A percentile compares a stretch with the other conserved stretches of the same genome.
These are phyloP conservation scores for Coptodon bakossiorum DNA, from an alignment of 2,113 vertebrate genomes.

Conservation along the genomic window DNA sequence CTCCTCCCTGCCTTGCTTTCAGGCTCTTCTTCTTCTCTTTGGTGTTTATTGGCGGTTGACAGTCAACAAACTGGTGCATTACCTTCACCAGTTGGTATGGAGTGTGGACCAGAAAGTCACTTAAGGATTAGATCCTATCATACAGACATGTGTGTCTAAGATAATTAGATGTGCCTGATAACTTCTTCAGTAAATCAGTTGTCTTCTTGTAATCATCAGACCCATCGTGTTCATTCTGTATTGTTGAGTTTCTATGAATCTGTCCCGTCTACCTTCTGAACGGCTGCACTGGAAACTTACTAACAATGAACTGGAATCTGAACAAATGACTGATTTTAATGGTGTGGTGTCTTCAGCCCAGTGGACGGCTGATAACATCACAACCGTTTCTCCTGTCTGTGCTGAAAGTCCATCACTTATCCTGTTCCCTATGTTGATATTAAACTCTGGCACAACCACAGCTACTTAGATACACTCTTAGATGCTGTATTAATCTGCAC, in stretches of 20 bases:
- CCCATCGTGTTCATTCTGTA: background rate
- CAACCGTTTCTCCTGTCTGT: background rate
- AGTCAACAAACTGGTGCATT: background rate
- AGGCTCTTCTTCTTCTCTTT: background rate
- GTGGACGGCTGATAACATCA: background rate
- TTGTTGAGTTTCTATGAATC: background rate
- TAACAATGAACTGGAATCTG: background rate
- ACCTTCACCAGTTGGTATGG: background rate
- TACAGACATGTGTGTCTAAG: background rate
- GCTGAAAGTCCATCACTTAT: background rate
- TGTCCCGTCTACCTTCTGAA: background rate
- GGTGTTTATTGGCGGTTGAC: background rate
- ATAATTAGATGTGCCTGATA: background rate
- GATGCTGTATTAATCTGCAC: background rate
- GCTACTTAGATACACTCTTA: accelerated
- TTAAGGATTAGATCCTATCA: background rate
- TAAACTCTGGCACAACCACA: background rate
- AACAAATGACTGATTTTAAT: background rate
- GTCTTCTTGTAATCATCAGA: background rate
- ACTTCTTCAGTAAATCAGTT: accelerated
- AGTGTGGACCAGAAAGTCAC: background rate
- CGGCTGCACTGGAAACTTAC: background rate
- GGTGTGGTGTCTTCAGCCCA: background rate
- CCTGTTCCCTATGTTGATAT: background rate
- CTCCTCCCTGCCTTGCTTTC: background rate